Conservation (phyloP, 2,113 vertebrate species). For the Felis chaus region DNA sequence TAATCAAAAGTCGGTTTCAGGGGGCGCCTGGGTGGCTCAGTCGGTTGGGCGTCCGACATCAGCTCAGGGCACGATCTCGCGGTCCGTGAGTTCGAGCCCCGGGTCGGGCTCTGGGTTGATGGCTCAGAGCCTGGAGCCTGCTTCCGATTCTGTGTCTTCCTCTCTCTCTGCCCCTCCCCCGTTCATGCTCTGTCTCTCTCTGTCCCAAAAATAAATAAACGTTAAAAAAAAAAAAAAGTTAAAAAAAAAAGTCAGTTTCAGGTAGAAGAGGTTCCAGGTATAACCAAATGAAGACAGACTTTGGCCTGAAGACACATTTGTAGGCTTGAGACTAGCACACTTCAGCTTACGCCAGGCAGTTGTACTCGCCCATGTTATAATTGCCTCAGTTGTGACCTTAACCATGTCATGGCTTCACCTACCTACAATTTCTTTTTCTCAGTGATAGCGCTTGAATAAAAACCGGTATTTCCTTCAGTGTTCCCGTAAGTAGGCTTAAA, state of each 20-base stretch:
- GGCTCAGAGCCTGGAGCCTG: no score
- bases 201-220: no score
- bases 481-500: slow-evolving; percentile 12
- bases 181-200: no score
- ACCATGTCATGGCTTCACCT: not conserved
- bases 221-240: no score
- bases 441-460: slow-evolving; percentile 40
- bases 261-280: not conserved
- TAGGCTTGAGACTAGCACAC: not conserved
- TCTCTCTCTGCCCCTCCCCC: no score
- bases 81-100: no score
- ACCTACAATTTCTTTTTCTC: not conserved
- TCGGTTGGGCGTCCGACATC: no score
- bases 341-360: not conserved
- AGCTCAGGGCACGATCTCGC: no score
- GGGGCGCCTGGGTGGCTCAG: no score
- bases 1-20: not conserved
- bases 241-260: not conserved
- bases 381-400: not conserved
- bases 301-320: not conserved
- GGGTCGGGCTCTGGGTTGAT: no score
- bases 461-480: not conserved
- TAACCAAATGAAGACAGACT: not conserved
- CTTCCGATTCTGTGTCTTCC: no score
- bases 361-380: not conserved